Conservation (phyloP, 2,113 vertebrate species). For the Choloepus hoffmanni region DNA sequence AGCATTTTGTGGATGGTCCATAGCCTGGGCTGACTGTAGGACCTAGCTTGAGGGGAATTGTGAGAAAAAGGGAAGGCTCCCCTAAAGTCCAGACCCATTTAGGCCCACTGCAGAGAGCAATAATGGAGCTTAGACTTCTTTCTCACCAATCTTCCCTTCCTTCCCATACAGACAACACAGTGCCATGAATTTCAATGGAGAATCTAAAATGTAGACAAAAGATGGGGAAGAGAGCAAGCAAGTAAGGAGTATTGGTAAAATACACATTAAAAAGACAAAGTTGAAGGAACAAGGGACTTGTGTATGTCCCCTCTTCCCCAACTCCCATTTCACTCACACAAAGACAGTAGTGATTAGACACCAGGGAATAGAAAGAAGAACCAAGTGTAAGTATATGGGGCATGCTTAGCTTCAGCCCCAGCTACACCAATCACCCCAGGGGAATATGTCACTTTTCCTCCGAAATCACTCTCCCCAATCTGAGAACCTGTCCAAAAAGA, state of each 20-base stretch:
- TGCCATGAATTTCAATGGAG: neutral
- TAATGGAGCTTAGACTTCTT: neutral
- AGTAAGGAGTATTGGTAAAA: neutral
- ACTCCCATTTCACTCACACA: neutral
- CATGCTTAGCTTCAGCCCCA: neutral
- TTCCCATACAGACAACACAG: neutral
- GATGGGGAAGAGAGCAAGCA: neutral
- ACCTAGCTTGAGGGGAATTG: constrained; percentile 39
- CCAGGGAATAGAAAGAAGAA: neutral
- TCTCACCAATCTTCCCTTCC: neutral
- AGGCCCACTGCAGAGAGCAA: neutral
- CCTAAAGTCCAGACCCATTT: neutral
- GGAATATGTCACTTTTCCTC: neutral
- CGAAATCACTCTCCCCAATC: neutral
- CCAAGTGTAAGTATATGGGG: neutral
- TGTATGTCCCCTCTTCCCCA: neutral
- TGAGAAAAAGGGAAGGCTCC: neutral
- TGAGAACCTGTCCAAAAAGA: neutral
- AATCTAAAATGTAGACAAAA: neutral
- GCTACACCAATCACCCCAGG: neutral
- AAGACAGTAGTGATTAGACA: neutral
- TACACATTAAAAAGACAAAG: neutral
- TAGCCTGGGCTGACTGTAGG: constrained; percentile 17
- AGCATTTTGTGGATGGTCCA: constrained; percentile 3
- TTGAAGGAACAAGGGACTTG: neutral